Base-by-base conservation (phyloP, 2,888 invertebrate species). In the Eupithecia vulgata region DNA sequence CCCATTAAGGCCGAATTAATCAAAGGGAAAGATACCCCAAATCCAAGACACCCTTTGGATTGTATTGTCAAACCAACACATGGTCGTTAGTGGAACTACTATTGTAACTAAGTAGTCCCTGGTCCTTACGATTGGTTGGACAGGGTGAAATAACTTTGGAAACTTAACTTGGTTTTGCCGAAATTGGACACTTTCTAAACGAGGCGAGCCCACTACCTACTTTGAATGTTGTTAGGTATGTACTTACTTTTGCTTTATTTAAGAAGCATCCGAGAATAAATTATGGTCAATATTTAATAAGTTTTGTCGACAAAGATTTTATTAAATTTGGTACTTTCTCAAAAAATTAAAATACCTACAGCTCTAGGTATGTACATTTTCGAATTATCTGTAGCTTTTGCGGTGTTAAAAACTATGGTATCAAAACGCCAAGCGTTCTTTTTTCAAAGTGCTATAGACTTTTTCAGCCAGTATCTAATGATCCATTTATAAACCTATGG, bases 51-150 rank as follows among this genome's bases (percentile, higher is more conserved):
- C 83, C 88, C 86, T 85, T n/a, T 87, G 86, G 89, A 90, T 88
- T 88, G 88, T 89, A 89, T 90, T 90, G 89, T 91, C 88, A 88
- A 89, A 88, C 87, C 87, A 84, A 88, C 90, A 88, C 87, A 87
- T 86, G 88, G 84, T 86, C 84, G 82, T 88, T 86, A 87, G 78
- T 82, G 79, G 80, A 79, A 85, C 81, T 77, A 76, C 75, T 76
- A 72, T 78, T 81, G 72, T 77, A 61, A 70, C 72, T 74, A 48
- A 48, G n/a, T n/a, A 68, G 71, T 72, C 61, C 75, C 73, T 62
- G 57, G 69, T 71, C 62, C 76, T 67, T 65, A 71, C 68, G 17
- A 70, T 12, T 13, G 61, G 40, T 64, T 45, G 67, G 72, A 30
- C 37, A 75, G 75, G 62, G 37, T 75, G 48, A 42, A 48, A 34